These are phyloP conservation scores for Drosophila sp. DNA, from an alignment of 1,140 invertebrate species.

Conservation along the genomic window DNA sequence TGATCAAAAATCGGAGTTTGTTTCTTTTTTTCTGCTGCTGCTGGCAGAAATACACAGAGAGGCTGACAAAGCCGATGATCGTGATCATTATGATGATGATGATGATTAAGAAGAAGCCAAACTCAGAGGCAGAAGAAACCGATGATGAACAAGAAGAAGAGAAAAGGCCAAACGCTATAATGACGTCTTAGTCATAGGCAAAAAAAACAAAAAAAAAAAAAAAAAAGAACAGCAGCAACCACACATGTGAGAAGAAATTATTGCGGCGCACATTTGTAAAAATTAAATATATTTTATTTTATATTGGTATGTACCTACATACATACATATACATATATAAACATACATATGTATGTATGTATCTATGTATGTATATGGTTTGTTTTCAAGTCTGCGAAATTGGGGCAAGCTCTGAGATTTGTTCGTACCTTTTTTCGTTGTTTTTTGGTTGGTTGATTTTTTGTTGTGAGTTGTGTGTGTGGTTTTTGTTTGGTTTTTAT, in stretches of 20 bases:
- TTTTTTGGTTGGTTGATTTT: constrained; percentile 15
- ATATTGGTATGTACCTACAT: constrained; percentile 1
- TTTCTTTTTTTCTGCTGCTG: too few species aligned
- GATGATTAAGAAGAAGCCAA: constrained; percentile 18
- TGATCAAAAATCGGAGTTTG: too few species aligned
- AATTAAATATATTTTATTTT: constrained; percentile 26
- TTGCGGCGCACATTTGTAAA: constrained; percentile 36
- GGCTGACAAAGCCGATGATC: not conserved
- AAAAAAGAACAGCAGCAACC: constrained; percentile 10
- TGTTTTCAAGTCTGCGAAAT: constrained; percentile 20
- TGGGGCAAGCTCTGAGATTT: constrained; percentile 20
- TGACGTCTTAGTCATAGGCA: constrained; percentile 17
- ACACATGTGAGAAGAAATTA: constrained; percentile 21
- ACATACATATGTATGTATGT: not conserved
- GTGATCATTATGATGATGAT: not conserved
- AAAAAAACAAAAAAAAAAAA: constrained; percentile 13
- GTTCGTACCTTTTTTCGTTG: constrained; percentile 15
- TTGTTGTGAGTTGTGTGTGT: not conserved
- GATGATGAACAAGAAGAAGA: not conserved
- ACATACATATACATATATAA: not conserved
- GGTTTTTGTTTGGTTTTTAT: constrained; percentile 11
- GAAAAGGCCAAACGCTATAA: constrained; percentile 23
- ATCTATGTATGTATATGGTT: not conserved
- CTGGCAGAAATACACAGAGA: too few species aligned
- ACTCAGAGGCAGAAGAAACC: constrained; percentile 34